Conservation (phyloP, 2,113 vertebrate genomes). For the Centropristis striata region DNA sequence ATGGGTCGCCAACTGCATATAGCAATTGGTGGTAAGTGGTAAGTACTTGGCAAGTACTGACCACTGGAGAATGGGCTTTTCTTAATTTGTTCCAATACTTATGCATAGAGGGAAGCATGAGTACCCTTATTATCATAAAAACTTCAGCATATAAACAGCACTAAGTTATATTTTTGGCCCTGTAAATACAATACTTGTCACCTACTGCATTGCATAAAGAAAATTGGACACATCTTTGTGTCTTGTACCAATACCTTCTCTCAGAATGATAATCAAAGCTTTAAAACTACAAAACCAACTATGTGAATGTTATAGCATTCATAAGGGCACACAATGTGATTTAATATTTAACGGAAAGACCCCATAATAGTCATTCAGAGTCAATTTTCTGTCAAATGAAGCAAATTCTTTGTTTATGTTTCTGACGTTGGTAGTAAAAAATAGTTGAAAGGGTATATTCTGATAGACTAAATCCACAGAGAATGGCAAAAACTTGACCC, state of each 20-base stretch:
- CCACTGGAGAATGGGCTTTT: not conserved
- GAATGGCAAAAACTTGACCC: not conserved
- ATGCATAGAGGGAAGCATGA: not conserved
- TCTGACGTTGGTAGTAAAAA: not conserved
- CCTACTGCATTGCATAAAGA: not conserved
- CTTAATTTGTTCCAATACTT: slow-evolving; percentile 25
- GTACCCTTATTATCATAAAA: slow-evolving; percentile 12
- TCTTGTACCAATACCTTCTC: not conserved
- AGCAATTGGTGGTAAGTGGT: slow-evolving; percentile 43
- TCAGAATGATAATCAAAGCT: not conserved
- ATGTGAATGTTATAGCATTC: not conserved
- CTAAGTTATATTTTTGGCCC: not conserved
- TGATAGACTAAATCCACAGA: slow-evolving; percentile 7
- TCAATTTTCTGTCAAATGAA: no score
- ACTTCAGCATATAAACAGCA: slow-evolving; percentile 1
- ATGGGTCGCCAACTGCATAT: slow-evolving; percentile 27
- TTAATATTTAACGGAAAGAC: not conserved
- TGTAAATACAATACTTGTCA: no score
- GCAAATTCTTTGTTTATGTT: no score
- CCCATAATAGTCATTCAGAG: no score
- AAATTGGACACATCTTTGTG: not conserved
- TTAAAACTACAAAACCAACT: not conserved
- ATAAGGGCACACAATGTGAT: not conserved
- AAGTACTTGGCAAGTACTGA: slow-evolving; percentile 47
- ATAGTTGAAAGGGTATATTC: not conserved